Conservation (phyloP, 2,113 vertebrate species). For the Arothron firmamentum region DNA sequence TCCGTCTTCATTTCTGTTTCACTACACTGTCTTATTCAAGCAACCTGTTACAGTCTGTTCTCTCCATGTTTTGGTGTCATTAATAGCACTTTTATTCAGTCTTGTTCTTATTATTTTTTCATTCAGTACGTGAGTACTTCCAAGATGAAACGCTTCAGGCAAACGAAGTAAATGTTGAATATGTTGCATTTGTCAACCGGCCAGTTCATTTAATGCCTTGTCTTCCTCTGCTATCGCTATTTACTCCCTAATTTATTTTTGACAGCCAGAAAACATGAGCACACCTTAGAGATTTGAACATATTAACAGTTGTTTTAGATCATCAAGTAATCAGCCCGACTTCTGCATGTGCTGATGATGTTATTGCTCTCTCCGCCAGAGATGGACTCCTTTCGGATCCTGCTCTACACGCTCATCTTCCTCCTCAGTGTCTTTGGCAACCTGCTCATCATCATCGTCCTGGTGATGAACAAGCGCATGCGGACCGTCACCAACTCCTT, state of each 20-base stretch:
- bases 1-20: constrained; percentile 15
- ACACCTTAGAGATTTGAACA: no score
- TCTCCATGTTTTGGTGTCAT: not conserved
- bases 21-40: constrained; percentile 26
- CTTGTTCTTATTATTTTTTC: no score
- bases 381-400: constrained; percentile 80
- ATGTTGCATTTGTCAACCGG: no score
- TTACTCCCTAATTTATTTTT: constrained; percentile 19
- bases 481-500: constrained; percentile 94
- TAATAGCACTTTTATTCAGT: no score
- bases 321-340: constrained; percentile 8
- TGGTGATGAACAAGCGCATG: constrained; percentile 86
- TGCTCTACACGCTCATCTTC: constrained; percentile 87
- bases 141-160: no score
- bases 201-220: constrained; percentile 1
- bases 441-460: constrained; percentile 84
- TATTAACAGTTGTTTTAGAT: constrained; percentile 1
- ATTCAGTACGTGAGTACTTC: no score
- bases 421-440: constrained; percentile 87
- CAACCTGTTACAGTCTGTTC: not conserved
- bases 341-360: not conserved
- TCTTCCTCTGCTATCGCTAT: not conserved
- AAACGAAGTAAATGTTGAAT: no score
- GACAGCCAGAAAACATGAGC: no score
- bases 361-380: constrained; percentile 67